Percentiles rank a stretch among this genome's conserved stretches.
Evolutionary conservation across 2,113 vertebrate species (phyloP).

Genomic region (Terrapene triunguis): DNA sequence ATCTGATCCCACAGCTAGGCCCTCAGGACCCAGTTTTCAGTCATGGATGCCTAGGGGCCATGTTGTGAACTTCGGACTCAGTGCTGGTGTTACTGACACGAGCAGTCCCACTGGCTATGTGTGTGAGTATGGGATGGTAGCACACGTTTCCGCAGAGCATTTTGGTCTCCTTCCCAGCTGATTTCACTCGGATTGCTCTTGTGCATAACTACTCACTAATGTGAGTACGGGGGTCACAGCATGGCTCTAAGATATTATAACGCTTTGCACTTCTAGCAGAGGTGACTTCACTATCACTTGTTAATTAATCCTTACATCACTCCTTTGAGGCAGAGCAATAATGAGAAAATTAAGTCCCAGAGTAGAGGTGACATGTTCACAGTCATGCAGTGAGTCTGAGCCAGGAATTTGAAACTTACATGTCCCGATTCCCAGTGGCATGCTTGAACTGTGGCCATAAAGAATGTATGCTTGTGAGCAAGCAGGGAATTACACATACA

Average conservation of each 20-base stretch:
- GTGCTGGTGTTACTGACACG: background rate
- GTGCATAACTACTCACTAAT: background rate
- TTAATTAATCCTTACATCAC: background rate
- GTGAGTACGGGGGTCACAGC: background rate
- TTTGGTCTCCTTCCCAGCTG: background rate
- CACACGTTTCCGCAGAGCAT: constrained; percentile 24
- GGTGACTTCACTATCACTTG: background rate
- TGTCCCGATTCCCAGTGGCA: background rate
- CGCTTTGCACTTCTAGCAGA: background rate
- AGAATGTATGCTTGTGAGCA: background rate
- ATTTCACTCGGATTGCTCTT: background rate
- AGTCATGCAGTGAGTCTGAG: background rate
- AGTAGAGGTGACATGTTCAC: background rate
- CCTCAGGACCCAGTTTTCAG: background rate
- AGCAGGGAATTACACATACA: no score
- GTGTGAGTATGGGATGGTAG: background rate
- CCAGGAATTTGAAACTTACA: background rate
- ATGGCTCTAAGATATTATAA: background rate
- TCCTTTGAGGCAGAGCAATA: accelerated
- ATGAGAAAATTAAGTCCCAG: background rate
- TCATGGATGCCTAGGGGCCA: background rate
- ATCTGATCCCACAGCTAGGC: background rate
- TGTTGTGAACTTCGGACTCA: background rate
- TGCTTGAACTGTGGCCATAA: background rate
- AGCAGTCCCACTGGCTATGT: background rate